Base-by-base conservation (phyloP, 1,140 invertebrate genomes). In the Aphelinus certus region DNA sequence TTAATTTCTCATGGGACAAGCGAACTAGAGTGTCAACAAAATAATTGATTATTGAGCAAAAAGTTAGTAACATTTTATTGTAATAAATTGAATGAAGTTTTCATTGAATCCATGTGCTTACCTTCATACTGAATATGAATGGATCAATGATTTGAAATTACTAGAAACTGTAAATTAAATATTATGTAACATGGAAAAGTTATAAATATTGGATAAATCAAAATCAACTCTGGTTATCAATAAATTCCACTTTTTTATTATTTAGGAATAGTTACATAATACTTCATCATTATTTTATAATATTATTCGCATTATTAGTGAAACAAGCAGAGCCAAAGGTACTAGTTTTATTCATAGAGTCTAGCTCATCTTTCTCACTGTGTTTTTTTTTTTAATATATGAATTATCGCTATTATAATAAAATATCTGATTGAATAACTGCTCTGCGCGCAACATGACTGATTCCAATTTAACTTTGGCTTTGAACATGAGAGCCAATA, bases 1-100 rank as follows among this genome's bases (percentile, higher is more conserved):
- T 92, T 10, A 99, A 99, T 85, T 99, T 98, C 87, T 91, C 96
- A 2, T 99, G 98, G 98, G 95, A 98, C 83, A 98, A 95, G 83
- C 93, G 95, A 82, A 98, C 97, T 1, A 89, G 98, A 83, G 93
- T 95, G 26, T 95, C 96, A 3, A 99, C 97, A 26, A 99, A 99
- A 89, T 99, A 93, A 91, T 83, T 26, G 26, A 26, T 26, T 26
- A 26, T 26, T 26, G 26, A 26, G 26, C 26, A 26, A 26, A 26
- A 26, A 26, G 26, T 26, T 26, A 26, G 26, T 26, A 26, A 26
- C 26, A 26, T 26, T 26, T 26, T 26, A 26, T 26, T 26, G 26
- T 26, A 26, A 26, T 26, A 26, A 26, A 26, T 9, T 66, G 26
- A 56, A 66, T 65, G 46, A 55, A 55, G 43, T 26, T 26, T 26